phyloP scores from a whole-genome alignment of 2,888 invertebrate genomes.

The Boloria euphrosyne region DNA sequence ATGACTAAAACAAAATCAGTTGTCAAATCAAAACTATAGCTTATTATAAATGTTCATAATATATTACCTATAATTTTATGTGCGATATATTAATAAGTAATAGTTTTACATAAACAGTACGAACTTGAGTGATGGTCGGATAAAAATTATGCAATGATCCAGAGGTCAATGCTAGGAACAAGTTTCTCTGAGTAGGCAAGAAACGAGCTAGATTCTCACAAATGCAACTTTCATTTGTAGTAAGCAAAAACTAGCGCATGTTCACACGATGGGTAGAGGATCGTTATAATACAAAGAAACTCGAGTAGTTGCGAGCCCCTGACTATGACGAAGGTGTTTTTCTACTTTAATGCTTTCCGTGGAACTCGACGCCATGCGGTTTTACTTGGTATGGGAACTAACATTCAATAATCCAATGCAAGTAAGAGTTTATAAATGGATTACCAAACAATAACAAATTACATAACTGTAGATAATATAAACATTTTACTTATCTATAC shows the following conservation, averaged over 20 bases:
- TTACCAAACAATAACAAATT: constrained; percentile 17
- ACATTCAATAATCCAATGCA: constrained; percentile 36
- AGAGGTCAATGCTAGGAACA: constrained; percentile 69
- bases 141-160: constrained; percentile 38
- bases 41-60: not conserved
- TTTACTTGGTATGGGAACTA: constrained; percentile 48
- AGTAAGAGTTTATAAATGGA: constrained; percentile 40
- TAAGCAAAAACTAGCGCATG: constrained; percentile 69
- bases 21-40: not conserved
- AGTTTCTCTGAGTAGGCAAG: constrained; percentile 64
- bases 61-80: not conserved
- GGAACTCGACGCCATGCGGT: constrained; percentile 53
- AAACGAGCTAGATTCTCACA: constrained; percentile 70
- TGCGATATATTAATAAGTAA: not conserved
- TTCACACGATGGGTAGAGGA: constrained; percentile 67
- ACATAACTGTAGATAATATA: not conserved
- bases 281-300: constrained; percentile 55
- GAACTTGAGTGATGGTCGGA: constrained; percentile 15
- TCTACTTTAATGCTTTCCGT: constrained; percentile 61
- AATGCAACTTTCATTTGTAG: constrained; percentile 78
- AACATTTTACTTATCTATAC: no score
- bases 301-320: constrained; percentile 27
- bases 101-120: not conserved
- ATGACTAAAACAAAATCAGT: not conserved
- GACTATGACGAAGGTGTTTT: constrained; percentile 38